Percentiles rank a stretch among this genome's conserved stretches.
Evolutionary conservation across 1,140 invertebrate genomes (phyloP).

Genomic region (Probaryconus sp.): DNA sequence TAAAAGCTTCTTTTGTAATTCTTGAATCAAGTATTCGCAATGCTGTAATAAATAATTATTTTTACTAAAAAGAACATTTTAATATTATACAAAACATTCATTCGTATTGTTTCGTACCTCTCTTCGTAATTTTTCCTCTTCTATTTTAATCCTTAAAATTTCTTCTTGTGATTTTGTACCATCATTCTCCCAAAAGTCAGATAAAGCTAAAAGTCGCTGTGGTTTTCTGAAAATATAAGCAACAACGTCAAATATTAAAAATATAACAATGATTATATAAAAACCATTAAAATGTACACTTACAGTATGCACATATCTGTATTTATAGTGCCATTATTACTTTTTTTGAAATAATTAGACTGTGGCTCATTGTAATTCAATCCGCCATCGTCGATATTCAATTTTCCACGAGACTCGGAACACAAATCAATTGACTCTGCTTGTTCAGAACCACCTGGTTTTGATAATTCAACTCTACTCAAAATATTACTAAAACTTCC

Average conservation of each 20-base stretch:
- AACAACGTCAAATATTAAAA: background rate
- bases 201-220: constrained; percentile 76
- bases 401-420: constrained; percentile 10
- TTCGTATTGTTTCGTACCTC: constrained; percentile 76
- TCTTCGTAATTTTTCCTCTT: constrained; percentile 87
- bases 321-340: constrained; percentile 43
- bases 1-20: constrained; percentile 84
- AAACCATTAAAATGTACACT: constrained; percentile 15
- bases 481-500: constrained; percentile 30
- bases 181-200: constrained; percentile 78
- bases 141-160: constrained; percentile 80
- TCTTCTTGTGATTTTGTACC: constrained; percentile 72
- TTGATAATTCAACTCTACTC: background rate
- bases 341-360: constrained; percentile 6
- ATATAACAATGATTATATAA: background rate
- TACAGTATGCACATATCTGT: constrained; percentile 62
- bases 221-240: constrained; percentile 60
- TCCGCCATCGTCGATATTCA: constrained; percentile 18
- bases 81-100: background rate
- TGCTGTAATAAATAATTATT: constrained; percentile 78
- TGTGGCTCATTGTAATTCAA: background rate
- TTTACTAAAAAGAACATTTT: no score
- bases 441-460: constrained; percentile 14
- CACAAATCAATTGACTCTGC: constrained; percentile 24
- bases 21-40: constrained; percentile 86